Base-by-base conservation (phyloP, 2,113 vertebrate genomes). In the Pampusana beccarii region DNA sequence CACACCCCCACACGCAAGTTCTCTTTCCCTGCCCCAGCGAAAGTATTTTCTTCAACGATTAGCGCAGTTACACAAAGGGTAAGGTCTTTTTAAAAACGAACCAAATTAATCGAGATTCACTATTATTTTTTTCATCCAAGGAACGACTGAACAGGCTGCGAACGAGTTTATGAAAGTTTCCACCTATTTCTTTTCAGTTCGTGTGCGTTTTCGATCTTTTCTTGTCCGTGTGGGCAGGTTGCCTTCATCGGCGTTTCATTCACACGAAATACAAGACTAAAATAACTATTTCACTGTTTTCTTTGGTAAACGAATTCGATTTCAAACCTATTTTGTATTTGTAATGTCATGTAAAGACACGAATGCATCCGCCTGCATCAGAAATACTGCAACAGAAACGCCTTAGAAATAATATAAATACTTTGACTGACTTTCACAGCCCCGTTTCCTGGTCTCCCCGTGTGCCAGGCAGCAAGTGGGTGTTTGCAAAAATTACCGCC, bases 21-120 rank as follows among this genome's bases (percentile, higher is more conserved):
- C 33, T 3, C 0, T 12, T 16, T 5, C 51, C 2, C 15, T 9
- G 36, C 62, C 16, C 14, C 20, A 0, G 31, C 2, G 44, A 33
- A 42, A 16, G 16, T 2, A 2, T 12, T 57, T 36, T 58, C 14
- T 5, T 16, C 44, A 28, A 4, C 29, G 23, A 3, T 12, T 29
- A 10, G 16, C 19, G 33, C n/a, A 56, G 42, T 19, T 5, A 31
- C 0, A 6, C 26, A 5, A 7, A 33, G 23, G 18, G 36, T 54
- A 34, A 29, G 7, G 15, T 26, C 36, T 29, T 34, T 14, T 16
- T n/a, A 9, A 75, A 71, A 51, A 1, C 3, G 4, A 50, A 3
- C 17, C 26, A 13, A 79, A 72, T 9, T 8, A 19, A 20, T 12
- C 21, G 2, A 11, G 29, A 7, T n/a, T 46, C 19, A 1, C 31